Conservation (phyloP, 2,888 invertebrate genomes). For the Xestia xanthographa region DNA sequence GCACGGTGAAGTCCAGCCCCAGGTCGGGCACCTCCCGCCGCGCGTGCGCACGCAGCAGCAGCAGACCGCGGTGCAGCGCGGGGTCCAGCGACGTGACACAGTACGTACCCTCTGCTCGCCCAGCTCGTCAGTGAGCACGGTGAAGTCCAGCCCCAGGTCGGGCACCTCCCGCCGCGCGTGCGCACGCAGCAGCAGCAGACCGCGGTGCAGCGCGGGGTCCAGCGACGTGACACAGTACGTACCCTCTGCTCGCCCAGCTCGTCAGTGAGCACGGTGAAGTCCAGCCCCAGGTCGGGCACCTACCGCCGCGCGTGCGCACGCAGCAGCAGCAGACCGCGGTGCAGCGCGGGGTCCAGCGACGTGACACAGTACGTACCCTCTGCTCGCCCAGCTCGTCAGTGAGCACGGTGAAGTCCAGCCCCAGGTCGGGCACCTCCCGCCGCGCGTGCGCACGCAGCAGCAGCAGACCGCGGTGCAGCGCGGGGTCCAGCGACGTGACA, state of each 20-base stretch:
- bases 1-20: constrained; percentile 97
- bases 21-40: constrained; percentile 90
- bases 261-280: constrained; percentile 97
- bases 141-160: constrained; percentile 97
- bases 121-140: constrained; percentile 96
- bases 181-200: constrained; percentile 95
- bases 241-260: constrained; percentile 97
- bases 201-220: too few species aligned
- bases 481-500: constrained; percentile 82
- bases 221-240: constrained; percentile 82
- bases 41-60: too few species aligned
- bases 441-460: constrained; percentile 95
- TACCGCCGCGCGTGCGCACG: constrained; percentile 95
- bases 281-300: constrained; percentile 96
- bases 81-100: constrained; percentile 82
- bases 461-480: constrained; percentile 87
- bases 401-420: constrained; percentile 97
- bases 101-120: constrained; percentile 94
- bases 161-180: constrained; percentile 95
- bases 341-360: constrained; percentile 82
- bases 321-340: constrained; percentile 92
- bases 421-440: constrained; percentile 96
- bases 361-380: constrained; percentile 85
- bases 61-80: too few species aligned
- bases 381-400: constrained; percentile 97